Base-by-base conservation (phyloP, 2,888 invertebrate genomes). In the Malthinus flaveolus region DNA sequence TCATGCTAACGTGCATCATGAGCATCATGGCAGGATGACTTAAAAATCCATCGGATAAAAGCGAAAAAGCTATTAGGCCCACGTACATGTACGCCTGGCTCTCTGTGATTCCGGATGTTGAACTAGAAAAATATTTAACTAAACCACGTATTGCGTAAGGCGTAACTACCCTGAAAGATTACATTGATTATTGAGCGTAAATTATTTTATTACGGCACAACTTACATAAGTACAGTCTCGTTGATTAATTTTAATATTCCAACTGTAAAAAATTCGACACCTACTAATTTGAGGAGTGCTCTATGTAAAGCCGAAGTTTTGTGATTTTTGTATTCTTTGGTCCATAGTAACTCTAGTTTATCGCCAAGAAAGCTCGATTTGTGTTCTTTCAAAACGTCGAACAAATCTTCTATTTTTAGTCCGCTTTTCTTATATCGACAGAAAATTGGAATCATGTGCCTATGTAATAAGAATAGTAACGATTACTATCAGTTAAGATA, bases 1-100 rank as follows among this genome's bases (percentile, higher is more conserved):
- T 88, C 92, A 93, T 91, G 49, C 94, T 92, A 77, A 91, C 85
- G 71, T 92, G 90, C 61, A 90, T 82, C 12, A 91, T 86, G 15
- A 88, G 89, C 85, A 95, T 88, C 88, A 96, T 93, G 72, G 91
- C 92, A 0, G 95, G 94, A 80, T 98, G 78, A n/a, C 68, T 68
- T 31, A 75, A 57, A 8, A 76, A 56, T 9, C 71, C 65, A 53
- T 76, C 74, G 5, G 73, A 37, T 7, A 74, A 7, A 37, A 76
- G 66, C 33, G 66, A 64, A 31, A 69, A 8, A 13, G 92, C 84
- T 39, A 93, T 85, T 3, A 85, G 88, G 0, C 81, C 84, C 1
- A 92, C 91, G 75, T 90, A 92, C 49, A 89, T 76, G 75, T 91
- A 93, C 0, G 94, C 93, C 23, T 88, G 82, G 8, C 80, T 71